Percentiles rank a stretch among this genome's conserved stretches.
Conservation (phyloP, 2,797 vertebrate species). For the Glyptemys insculpta region DNA sequence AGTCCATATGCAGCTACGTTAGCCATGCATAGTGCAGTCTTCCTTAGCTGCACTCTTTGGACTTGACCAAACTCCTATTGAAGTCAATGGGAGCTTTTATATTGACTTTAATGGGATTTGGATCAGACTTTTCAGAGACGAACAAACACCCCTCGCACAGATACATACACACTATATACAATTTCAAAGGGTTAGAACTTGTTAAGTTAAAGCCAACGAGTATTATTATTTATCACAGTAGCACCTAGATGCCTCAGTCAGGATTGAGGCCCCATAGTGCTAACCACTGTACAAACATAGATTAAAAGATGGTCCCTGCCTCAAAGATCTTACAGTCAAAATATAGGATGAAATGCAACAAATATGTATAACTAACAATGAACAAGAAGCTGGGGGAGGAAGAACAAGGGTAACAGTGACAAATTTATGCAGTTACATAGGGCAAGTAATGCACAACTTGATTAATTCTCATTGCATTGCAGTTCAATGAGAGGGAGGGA, state of each 20-base stretch:
- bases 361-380: not conserved
- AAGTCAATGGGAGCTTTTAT: not conserved
- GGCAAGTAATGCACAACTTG: not conserved
- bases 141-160: not conserved
- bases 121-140: not conserved
- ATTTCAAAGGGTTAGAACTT: not conserved
- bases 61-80: not conserved
- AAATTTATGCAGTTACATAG: not conserved
- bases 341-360: not conserved
- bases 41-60: not conserved
- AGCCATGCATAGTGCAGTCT: not conserved
- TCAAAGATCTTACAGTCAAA: not conserved
- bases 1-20: not conserved
- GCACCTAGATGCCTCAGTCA: not conserved
- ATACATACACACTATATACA: not conserved
- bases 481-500: not conserved
- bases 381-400: not conserved
- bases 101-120: not conserved
- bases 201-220: not conserved
- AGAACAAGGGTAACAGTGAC: not conserved
- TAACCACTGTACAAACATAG: not conserved
- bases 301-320: not conserved
- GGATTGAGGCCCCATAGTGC: not conserved
- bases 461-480: not conserved
- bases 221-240: not conserved